phyloP scores from a whole-genome alignment of 2,888 invertebrate species.

The Chesias legatella region DNA sequence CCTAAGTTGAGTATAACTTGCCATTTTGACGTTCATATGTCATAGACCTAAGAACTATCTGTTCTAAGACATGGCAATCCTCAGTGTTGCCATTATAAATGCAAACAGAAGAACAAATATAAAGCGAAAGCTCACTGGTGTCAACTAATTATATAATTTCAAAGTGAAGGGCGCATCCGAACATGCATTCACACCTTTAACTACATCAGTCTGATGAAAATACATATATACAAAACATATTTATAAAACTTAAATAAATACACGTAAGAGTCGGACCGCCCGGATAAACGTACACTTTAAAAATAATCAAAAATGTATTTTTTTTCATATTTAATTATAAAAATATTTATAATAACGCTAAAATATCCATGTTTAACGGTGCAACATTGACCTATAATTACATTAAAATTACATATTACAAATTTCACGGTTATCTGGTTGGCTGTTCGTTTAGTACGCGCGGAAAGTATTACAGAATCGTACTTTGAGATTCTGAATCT shows the following conservation, averaged over 20 bases:
- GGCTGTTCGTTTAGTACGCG: conserved; percentile 19
- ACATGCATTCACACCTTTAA: conserved; percentile 19
- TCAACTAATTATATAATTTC: too few relatives aligned
- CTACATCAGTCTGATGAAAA: conserved; percentile 42
- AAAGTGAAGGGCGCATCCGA: too few relatives aligned
- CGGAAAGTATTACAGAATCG: too few relatives aligned
- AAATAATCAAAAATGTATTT: conserved; percentile 46
- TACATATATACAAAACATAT: conserved; percentile 27
- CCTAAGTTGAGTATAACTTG: too few relatives aligned
- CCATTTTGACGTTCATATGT: too few relatives aligned
- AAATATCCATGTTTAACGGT: conserved; percentile 65
- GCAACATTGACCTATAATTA: conserved; percentile 57
- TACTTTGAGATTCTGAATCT: too few relatives aligned
- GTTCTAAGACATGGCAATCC: too few relatives aligned
- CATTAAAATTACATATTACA: conserved; percentile 46
- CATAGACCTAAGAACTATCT: too few relatives aligned
- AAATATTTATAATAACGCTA: conserved; percentile 68
- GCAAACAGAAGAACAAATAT: too few relatives aligned
- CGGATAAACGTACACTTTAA: conserved; percentile 45
- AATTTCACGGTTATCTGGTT: conserved; percentile 21
- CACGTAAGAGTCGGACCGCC: conserved; percentile 46
- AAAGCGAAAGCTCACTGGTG: too few relatives aligned
- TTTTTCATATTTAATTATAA: conserved; percentile 61
- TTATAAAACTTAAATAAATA: conserved; percentile 37
- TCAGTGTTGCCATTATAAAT: too few relatives aligned